Conservation (phyloP, 2,113 vertebrate genomes). For the Machaerirhynchus nigripectus region DNA sequence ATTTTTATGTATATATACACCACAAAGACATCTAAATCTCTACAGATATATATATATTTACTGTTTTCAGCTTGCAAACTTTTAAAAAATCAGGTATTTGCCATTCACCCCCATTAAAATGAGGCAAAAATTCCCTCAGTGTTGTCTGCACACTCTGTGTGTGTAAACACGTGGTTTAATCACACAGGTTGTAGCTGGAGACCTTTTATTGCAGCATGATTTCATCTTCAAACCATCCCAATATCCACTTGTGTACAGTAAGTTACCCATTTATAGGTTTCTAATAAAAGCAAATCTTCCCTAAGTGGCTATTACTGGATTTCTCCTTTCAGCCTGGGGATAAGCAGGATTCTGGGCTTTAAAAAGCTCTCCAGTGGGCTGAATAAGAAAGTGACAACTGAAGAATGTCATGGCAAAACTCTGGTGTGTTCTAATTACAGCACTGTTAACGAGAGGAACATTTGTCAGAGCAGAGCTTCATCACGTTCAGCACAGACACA, state of each 20-base stretch:
- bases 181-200: neutral
- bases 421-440: neutral
- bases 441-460: neutral
- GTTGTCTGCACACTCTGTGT: neutral
- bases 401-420: conserved; percentile 3
- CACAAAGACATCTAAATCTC: too few relatives aligned
- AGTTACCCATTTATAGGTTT: conserved; percentile 39
- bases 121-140: accelerated
- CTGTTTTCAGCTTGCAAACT: neutral
- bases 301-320: conserved; percentile 56
- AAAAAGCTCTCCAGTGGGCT: conserved; percentile 1
- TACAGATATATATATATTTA: neutral
- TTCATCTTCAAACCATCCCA: conserved; percentile 51
- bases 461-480: neutral
- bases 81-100: neutral
- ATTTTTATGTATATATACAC: accelerated
- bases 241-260: conserved; percentile 16
- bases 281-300: conserved; percentile 64
- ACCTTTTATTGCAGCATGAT: conserved; percentile 7
- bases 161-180: neutral
- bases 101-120: neutral
- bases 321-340: conserved; percentile 33
- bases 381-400: conserved; percentile 44
- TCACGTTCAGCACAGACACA: neutral
- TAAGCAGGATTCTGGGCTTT: conserved; percentile 43